phyloP scores from a whole-genome alignment of 2,888 invertebrate species.

The Pheosia tremula region DNA sequence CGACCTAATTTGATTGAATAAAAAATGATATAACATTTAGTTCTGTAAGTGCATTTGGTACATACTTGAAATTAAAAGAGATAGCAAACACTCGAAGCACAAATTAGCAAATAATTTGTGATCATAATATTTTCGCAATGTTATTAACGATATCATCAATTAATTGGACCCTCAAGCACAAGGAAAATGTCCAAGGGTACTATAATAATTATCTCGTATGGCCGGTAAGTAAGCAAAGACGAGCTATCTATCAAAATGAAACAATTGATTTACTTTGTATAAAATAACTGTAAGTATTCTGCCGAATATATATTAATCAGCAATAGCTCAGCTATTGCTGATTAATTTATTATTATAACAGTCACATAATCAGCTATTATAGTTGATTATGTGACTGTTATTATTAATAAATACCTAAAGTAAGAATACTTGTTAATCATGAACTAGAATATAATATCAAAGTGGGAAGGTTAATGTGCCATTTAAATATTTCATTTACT shows the following conservation, averaged over 20 bases:
- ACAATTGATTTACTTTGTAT: not conserved
- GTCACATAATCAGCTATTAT: not conserved
- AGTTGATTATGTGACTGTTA: not conserved
- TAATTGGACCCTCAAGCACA: constrained; percentile 40
- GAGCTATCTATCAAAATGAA: not conserved
- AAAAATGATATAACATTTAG: too few relatives aligned
- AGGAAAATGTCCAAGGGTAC: constrained; percentile 46
- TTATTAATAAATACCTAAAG: too few relatives aligned
- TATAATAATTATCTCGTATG: constrained; percentile 47
- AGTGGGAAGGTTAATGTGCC: constrained; percentile 18
- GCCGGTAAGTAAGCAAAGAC: constrained; percentile 8
- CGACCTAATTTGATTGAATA: too few relatives aligned
- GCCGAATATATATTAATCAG: not conserved
- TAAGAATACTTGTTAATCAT: constrained; percentile 6
- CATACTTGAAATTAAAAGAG: constrained; percentile 3
- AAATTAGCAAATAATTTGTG: constrained; percentile 10
- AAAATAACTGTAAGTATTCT: not conserved
- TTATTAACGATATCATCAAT: constrained; percentile 47
- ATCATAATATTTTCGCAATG: constrained; percentile 46
- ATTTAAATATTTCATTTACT: constrained; percentile 18
- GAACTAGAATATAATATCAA: constrained; percentile 11
- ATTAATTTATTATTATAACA: not conserved
- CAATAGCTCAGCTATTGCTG: too few relatives aligned
- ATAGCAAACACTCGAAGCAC: not conserved
- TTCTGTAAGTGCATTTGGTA: not conserved